Percentiles rank a stretch among this genome's conserved stretches.
Evolutionary conservation across 2,113 vertebrate species (phyloP).

Genomic region (Vulpes vulpes): DNA sequence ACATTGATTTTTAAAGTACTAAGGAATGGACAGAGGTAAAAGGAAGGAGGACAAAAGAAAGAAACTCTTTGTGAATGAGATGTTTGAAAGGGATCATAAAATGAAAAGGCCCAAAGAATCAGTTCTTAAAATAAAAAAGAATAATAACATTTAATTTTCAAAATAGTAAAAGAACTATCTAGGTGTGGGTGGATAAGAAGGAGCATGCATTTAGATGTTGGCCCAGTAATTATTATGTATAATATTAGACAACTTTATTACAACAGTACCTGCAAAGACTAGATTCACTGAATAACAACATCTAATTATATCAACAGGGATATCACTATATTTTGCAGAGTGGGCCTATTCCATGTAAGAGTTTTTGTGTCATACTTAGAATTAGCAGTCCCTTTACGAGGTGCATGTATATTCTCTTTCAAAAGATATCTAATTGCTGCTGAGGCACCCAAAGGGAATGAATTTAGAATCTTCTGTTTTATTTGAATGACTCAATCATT

Average conservation of each 20-base stretch:
- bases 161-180: conserved; percentile 12
- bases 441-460: background rate
- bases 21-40: background rate
- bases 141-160: conserved; percentile 63
- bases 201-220: conserved; percentile 52
- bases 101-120: conserved; percentile 17
- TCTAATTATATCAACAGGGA: conserved; percentile 65
- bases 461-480: conserved; percentile 48
- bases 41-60: background rate
- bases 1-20: conserved; percentile 28
- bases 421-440: background rate
- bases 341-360: background rate
- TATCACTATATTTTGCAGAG: conserved; percentile 49
- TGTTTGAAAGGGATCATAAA: background rate
- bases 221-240: conserved; percentile 52
- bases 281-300: conserved; percentile 58
- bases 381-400: conserved; percentile 24
- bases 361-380: conserved; percentile 1
- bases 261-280: conserved; percentile 41
- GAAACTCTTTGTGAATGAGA: background rate
- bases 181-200: conserved; percentile 51
- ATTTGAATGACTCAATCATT: conserved; percentile 48
- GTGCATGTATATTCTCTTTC: background rate
- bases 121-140: conserved; percentile 23
- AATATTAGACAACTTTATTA: conserved; percentile 66